Evolutionary conservation across 2,888 invertebrate genomes (phyloP).

Genomic region (Melanostoma mellinum): DNA sequence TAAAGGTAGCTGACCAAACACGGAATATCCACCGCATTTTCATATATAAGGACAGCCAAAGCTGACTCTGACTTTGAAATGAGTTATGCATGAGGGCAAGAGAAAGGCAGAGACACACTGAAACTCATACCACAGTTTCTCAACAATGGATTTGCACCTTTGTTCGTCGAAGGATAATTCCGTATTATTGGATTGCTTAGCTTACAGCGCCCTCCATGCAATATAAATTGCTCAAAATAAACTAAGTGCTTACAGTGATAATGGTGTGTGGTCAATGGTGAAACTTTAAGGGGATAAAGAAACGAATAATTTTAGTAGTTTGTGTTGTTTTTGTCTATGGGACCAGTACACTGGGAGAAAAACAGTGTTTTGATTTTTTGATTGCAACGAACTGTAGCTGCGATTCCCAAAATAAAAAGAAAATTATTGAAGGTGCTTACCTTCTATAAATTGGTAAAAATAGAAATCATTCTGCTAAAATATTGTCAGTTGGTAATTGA

Average conservation of each 20-base stretch:
- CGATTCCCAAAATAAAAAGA: too few relatives aligned
- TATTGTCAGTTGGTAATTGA: too few relatives aligned
- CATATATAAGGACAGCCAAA: conserved; percentile 37
- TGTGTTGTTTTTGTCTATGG: neutral
- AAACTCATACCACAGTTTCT: conserved; percentile 11
- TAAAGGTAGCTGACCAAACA: conserved; percentile 45
- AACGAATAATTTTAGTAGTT: conserved; percentile 33
- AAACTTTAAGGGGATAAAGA: neutral
- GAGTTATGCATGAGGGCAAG: conserved; percentile 57
- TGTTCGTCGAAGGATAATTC: conserved; percentile 67
- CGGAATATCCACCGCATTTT: conserved; percentile 34
- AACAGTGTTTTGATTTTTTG: too few relatives aligned
- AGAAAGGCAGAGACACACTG: conserved; percentile 4
- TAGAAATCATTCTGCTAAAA: too few relatives aligned
- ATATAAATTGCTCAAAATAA: conserved; percentile 68
- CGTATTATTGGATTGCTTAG: conserved; percentile 65
- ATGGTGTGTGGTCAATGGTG: conserved; percentile 55
- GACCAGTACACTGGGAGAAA: too few relatives aligned
- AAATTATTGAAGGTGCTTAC: too few relatives aligned
- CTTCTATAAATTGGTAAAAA: too few relatives aligned
- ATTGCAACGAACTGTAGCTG: too few relatives aligned
- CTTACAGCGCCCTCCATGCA: conserved; percentile 46
- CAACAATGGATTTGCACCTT: conserved; percentile 56
- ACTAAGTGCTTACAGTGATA: conserved; percentile 65
- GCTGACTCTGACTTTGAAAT: conserved; percentile 51